These are phyloP conservation scores for Amazonetta brasiliensis DNA, from an alignment of 2,797 vertebrate genomes.

Conservation along the genomic window DNA sequence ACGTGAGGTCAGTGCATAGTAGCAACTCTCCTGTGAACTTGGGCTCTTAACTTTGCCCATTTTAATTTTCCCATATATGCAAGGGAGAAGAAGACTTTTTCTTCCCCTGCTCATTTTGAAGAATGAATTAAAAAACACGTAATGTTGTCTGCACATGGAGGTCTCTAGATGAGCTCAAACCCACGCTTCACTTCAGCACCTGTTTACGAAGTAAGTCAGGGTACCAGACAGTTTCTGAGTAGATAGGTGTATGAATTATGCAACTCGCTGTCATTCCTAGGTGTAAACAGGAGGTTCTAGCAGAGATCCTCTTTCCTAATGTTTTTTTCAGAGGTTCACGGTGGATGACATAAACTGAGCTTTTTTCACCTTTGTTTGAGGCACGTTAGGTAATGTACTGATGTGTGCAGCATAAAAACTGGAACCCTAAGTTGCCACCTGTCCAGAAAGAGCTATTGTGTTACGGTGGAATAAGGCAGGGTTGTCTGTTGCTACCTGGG, in stretches of 20 bases:
- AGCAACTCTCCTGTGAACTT: not conserved
- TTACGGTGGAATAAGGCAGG: not conserved
- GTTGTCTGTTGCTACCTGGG: not conserved
- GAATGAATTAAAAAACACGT: not conserved
- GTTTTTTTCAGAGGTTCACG: not conserved
- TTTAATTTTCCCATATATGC: not conserved
- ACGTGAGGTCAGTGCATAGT: not conserved
- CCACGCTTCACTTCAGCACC: not conserved
- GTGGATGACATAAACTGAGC: not conserved
- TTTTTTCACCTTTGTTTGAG: not conserved
- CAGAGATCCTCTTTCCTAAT: not conserved
- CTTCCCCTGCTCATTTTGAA: too few species aligned
- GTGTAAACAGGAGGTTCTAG: not conserved
- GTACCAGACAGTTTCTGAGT: not conserved
- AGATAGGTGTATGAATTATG: conserved; percentile 5
- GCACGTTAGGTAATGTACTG: not conserved
- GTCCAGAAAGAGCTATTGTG: not conserved
- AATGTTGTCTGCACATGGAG: not conserved
- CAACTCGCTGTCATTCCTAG: conserved; percentile 11
- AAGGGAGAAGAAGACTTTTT: not conserved
- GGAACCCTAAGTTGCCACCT: not conserved
- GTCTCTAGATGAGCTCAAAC: not conserved
- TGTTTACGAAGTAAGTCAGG: not conserved
- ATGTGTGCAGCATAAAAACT: not conserved
- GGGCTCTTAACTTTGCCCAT: not conserved